Percentiles rank a stretch among this genome's conserved stretches.
phyloP scores from a whole-genome alignment of 1,140 invertebrate species.

The Mercenaria mercenaria region DNA sequence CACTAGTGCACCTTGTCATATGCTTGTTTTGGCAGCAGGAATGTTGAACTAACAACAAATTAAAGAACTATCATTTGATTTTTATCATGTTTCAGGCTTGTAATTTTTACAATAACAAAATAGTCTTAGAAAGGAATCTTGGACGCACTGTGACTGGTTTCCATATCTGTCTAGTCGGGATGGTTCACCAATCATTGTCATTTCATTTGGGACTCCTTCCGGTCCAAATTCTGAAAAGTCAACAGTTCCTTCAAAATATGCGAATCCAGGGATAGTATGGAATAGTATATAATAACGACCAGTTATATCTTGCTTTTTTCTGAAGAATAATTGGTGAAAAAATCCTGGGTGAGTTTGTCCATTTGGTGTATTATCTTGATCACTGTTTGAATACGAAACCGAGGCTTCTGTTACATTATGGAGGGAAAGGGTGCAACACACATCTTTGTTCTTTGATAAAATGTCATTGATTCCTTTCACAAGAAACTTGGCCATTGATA shows the following conservation, averaged over 20 bases:
- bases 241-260: slow-evolving; percentile 79
- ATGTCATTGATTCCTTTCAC: slow-evolving; percentile 61
- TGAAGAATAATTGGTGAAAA: slow-evolving; percentile 58
- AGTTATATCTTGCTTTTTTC: slow-evolving; percentile 7
- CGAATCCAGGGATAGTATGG: slow-evolving; percentile 76
- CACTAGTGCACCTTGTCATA: too few relatives aligned
- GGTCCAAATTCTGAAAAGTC: slow-evolving; percentile 31
- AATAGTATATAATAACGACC: slow-evolving; percentile 74
- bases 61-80: too few relatives aligned
- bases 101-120: slow-evolving; percentile 76
- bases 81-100: not conserved
- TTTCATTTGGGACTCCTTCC: slow-evolving; percentile 51
- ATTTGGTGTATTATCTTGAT: slow-evolving; percentile 48
- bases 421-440: slow-evolving; percentile 42
- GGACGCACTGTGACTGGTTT: slow-evolving; percentile 81
- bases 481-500: slow-evolving; percentile 16
- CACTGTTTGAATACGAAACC: slow-evolving; percentile 41
- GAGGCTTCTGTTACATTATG: slow-evolving; percentile 53
- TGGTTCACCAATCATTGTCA: slow-evolving; percentile 78
- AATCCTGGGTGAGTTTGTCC: not conserved
- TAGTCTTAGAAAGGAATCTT: slow-evolving; percentile 76
- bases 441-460: slow-evolving; percentile 25
- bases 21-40: too few relatives aligned
- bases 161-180: slow-evolving; percentile 82
- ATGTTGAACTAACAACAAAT: too few relatives aligned